Conservation (phyloP, 2,797 vertebrate species). For the Channa striata region DNA sequence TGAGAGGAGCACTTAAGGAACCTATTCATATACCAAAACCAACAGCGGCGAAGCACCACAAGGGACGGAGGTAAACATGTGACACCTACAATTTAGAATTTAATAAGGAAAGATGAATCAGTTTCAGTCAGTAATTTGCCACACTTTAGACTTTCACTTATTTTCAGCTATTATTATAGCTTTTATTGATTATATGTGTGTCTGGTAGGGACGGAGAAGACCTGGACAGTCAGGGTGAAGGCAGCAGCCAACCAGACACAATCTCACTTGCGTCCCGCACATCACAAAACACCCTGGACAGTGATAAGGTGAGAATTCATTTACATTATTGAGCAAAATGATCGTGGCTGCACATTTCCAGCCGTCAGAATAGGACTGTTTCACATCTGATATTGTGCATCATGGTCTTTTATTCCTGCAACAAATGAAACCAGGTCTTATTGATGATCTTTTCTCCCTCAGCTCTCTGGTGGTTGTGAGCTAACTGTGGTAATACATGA, state of each 20-base stretch:
- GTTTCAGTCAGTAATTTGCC: background rate
- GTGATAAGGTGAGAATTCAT: constrained; percentile 90
- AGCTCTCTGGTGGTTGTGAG: constrained; percentile 98
- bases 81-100: background rate
- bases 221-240: constrained; percentile 98
- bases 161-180: background rate
- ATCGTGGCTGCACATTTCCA: background rate
- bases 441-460: constrained; percentile 15
- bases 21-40: constrained; percentile 98
- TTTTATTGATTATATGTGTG: constrained; percentile 1
- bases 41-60: constrained; percentile 92
- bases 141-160: too few species aligned
- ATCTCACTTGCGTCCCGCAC: constrained; percentile 98
- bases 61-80: constrained; percentile 89
- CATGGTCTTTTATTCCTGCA: background rate
- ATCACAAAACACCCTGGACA: constrained; percentile 98
- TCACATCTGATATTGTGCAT: background rate
- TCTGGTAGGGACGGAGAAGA: constrained; percentile 94
- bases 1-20: constrained; percentile 97
- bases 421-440: background rate
- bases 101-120: background rate
- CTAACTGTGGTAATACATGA: constrained; percentile 98
- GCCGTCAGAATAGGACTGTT: background rate
- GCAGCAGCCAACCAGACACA: constrained; percentile 98
- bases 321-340: background rate